Conservation (phyloP, 1,140 invertebrate genomes). For the Drosophila baimaii region DNA sequence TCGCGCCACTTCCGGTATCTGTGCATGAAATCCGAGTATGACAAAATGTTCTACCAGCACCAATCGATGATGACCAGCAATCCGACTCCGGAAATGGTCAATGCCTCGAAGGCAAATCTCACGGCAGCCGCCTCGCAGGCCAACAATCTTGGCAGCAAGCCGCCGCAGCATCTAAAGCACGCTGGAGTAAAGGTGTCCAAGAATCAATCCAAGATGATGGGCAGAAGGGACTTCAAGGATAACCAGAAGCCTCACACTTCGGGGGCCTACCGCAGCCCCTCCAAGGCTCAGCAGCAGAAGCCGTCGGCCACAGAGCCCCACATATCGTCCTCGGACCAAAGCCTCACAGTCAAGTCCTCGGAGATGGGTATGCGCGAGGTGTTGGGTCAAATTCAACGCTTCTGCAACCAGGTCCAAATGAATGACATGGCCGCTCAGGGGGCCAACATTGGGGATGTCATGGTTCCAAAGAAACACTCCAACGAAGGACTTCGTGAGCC, state of each 20-base stretch:
- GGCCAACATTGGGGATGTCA: constrained; percentile 14
- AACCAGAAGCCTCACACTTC: constrained; percentile 8
- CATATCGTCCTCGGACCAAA: constrained; percentile 55
- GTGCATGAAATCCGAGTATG: constrained; percentile 83
- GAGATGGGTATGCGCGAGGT: constrained; percentile 63
- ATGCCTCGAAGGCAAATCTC: constrained; percentile 15
- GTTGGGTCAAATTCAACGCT: constrained; percentile 70
- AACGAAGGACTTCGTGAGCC: not conserved
- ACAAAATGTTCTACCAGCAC: constrained; percentile 83
- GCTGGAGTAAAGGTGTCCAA: constrained; percentile 20
- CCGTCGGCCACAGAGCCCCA: constrained; percentile 9
- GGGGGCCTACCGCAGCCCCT: constrained; percentile 49
- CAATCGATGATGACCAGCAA: constrained; percentile 53
- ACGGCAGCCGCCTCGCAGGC: not conserved
- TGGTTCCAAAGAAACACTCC: constrained; percentile 4
- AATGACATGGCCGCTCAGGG: constrained; percentile 42
- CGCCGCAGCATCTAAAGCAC: constrained; percentile 1
- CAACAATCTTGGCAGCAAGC: not conserved
- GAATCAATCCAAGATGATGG: constrained; percentile 10
- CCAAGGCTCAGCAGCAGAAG: constrained; percentile 25
- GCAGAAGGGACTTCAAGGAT: constrained; percentile 13
- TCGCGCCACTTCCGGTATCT: constrained; percentile 79
- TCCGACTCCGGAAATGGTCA: constrained; percentile 15
- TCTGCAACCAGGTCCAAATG: constrained; percentile 59
- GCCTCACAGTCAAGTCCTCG: constrained; percentile 64